These are phyloP conservation scores for Hippolais icterina DNA, from an alignment of 2,113 vertebrate species.

Conservation along the genomic window DNA sequence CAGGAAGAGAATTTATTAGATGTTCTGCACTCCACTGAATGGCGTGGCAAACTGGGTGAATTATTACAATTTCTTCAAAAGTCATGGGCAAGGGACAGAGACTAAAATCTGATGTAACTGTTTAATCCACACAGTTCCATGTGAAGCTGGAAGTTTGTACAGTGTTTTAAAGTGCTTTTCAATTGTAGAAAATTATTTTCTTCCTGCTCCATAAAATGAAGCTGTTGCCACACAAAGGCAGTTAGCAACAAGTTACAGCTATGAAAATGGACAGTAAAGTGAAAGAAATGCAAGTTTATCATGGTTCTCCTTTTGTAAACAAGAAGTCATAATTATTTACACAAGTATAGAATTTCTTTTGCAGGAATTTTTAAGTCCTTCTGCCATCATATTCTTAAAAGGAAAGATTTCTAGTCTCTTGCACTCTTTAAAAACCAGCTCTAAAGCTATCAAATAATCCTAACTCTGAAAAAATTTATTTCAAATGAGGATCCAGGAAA, in stretches of 20 bases:
- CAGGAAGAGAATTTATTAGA: background rate
- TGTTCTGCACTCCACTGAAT: background rate
- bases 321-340: background rate
- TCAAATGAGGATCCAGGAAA: background rate
- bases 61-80: background rate
- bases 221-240: background rate
- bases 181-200: background rate
- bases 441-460: background rate
- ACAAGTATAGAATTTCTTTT: background rate
- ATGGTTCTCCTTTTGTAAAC: background rate
- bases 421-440: background rate
- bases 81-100: background rate
- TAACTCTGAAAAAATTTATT: background rate
- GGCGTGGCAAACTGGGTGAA: background rate
- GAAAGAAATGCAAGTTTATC: background rate
- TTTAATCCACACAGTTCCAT: background rate
- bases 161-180: background rate
- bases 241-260: background rate
- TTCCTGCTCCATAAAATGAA: background rate
- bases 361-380: background rate
- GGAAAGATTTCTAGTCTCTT: background rate
- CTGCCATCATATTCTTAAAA: background rate
- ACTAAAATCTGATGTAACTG: background rate
- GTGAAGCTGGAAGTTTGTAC: background rate
- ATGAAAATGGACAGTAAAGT: background rate